Evolutionary conservation across 1,140 invertebrate genomes (phyloP).

Genomic region (Caerostris darwini): DNA sequence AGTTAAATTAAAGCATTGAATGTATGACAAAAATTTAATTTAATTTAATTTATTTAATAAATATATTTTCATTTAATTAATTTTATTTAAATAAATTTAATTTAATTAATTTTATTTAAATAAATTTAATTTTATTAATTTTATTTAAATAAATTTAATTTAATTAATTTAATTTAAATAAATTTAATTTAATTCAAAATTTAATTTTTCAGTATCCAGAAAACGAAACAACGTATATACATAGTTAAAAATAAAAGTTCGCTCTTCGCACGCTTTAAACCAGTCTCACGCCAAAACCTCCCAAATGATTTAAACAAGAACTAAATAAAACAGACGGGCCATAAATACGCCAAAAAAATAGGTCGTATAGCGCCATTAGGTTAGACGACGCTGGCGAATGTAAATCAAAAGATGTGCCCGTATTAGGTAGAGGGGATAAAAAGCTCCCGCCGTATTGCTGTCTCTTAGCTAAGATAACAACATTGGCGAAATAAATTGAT

Average conservation of each 20-base stretch:
- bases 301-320: conserved; percentile 58
- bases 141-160: too few relatives aligned
- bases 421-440: conserved; percentile 49
- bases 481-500: conserved; percentile 70
- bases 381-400: neutral
- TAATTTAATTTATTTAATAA: too few relatives aligned
- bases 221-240: too few relatives aligned
- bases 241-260: conserved; percentile 6
- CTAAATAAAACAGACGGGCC: conserved; percentile 29
- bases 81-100: too few relatives aligned
- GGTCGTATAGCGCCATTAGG: conserved; percentile 49
- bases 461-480: conserved; percentile 9
- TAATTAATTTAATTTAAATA: too few relatives aligned
- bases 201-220: too few relatives aligned
- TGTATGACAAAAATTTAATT: too few relatives aligned
- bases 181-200: too few relatives aligned
- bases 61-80: too few relatives aligned
- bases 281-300: neutral
- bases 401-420: conserved; percentile 56
- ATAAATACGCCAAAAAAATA: conserved; percentile 51
- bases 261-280: neutral
- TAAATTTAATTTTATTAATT: too few relatives aligned
- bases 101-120: too few relatives aligned
- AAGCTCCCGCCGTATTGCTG: neutral
- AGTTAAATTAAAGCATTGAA: too few relatives aligned